Evolutionary conservation across 2,113 vertebrate species (phyloP), one percentile per base, ranked within the genome.

Genomic region (Equus quagga): DNA sequence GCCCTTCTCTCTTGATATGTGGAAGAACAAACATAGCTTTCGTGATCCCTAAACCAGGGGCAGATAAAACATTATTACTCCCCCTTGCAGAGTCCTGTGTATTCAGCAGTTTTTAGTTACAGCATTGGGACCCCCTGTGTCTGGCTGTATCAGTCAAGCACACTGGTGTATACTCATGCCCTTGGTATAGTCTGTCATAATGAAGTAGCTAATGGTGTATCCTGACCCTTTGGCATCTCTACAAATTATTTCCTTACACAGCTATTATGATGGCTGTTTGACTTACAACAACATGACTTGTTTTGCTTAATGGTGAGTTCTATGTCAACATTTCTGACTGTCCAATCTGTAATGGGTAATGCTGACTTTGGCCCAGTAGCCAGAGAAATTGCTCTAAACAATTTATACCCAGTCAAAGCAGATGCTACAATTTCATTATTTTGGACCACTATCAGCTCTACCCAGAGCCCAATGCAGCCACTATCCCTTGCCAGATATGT

Each of bases 391-490:
- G 91, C 94, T 98, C 79, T 97, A 94, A 98, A 96, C 72, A 95
- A 76, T 98, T 98, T 98, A 98, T 95, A 98, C 51, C 85, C 86
- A 96, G 81, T 96, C 87, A 97, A 96, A 98, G 83, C 96, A 98
- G 97, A 98, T 97, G 97, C 98, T 98, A 96, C 0, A 51, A 98
- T 98, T 99, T 98, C 98, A 97, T 98, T 96, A 94, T 96, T 98
- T 98, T 98, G 98, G 98, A 97, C 95, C 60, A 92, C 33, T 98
- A 95, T 89, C 98, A 98, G 60, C 94, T 97, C 88, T 97, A 49
- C 89, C 97, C 97, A 98, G 97, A 97, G 94, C 67, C 80, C 19
- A 49, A 13, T 97, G 83, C 95, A 97, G 86, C 70, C 95, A 73
- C 89, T 94, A 89, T 89, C 72, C 96, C 94, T 96, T 98, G 97